phyloP scores from a whole-genome alignment of 2,113 vertebrate genomes.

The Columba livia region DNA sequence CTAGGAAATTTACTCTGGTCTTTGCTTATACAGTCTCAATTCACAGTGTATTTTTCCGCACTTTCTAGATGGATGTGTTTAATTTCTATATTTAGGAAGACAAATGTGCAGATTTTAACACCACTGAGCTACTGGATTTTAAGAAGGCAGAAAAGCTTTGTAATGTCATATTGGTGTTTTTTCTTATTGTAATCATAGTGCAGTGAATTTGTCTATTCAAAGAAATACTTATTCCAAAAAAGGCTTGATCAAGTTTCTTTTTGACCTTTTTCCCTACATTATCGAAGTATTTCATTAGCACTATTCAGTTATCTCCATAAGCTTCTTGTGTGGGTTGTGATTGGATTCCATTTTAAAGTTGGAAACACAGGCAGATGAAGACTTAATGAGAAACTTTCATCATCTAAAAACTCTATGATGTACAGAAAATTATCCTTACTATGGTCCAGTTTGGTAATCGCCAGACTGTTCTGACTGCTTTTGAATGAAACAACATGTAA shows the following conservation, averaged over 20 bases:
- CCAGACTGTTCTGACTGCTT: neutral
- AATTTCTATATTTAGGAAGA: neutral
- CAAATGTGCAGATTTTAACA: neutral
- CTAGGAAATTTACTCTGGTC: neutral
- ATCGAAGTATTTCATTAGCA: neutral
- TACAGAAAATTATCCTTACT: neutral
- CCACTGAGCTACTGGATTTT: neutral
- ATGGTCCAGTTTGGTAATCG: neutral
- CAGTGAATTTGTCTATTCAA: neutral
- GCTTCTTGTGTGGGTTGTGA: neutral
- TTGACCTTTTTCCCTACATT: neutral
- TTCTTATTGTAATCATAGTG: neutral
- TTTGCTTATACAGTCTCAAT: neutral
- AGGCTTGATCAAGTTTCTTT: neutral
- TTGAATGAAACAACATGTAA: neutral
- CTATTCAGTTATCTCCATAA: neutral
- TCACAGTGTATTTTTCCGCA: neutral
- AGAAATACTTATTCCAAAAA: neutral
- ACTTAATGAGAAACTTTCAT: neutral
- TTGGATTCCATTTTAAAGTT: neutral
- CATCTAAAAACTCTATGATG: neutral
- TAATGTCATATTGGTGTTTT: neutral
- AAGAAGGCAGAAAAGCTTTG: neutral
- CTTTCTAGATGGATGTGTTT: neutral
- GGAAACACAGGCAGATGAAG: neutral